These are phyloP conservation scores for Himalopsyche tibetana DNA, from an alignment of 2,888 invertebrate species.

Conservation along the genomic window DNA sequence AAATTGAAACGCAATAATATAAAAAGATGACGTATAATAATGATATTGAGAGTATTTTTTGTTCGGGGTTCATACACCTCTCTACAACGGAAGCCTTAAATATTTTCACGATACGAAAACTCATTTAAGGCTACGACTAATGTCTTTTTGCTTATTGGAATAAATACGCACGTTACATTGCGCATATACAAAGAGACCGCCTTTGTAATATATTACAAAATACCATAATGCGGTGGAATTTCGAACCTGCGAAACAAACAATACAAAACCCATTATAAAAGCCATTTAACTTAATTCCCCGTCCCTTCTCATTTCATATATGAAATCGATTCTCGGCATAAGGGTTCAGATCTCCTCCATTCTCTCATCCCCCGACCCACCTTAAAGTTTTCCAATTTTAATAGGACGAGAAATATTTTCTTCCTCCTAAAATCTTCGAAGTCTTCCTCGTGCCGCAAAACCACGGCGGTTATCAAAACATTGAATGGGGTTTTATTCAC, in stretches of 20 bases:
- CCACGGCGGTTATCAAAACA: constrained; percentile 33
- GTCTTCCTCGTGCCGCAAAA: not conserved
- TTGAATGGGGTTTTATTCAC: constrained; percentile 24
- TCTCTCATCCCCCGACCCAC: not conserved
- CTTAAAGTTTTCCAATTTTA: constrained; percentile 36
- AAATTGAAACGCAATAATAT: too few species aligned
- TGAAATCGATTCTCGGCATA: constrained; percentile 31
- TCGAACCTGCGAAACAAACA: constrained; percentile 39
- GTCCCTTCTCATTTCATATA: constrained; percentile 6
- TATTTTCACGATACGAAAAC: not conserved
- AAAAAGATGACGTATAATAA: too few species aligned
- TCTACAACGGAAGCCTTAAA: not conserved
- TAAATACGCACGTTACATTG: constrained; percentile 4
- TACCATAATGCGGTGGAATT: constrained; percentile 40
- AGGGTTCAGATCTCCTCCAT: not conserved
- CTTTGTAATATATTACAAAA: constrained; percentile 35
- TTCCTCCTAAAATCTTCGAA: not conserved
- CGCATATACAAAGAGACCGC: constrained; percentile 6
- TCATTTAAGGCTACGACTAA: constrained; percentile 21
- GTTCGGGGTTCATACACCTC: not conserved
- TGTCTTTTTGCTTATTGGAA: constrained; percentile 38
- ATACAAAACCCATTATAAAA: constrained; percentile 43
- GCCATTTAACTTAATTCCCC: constrained; percentile 38
- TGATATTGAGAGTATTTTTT: too few species aligned
- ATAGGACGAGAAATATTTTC: not conserved